Conservation (phyloP, 2,113 vertebrate species). For the Ochotona princeps region DNA sequence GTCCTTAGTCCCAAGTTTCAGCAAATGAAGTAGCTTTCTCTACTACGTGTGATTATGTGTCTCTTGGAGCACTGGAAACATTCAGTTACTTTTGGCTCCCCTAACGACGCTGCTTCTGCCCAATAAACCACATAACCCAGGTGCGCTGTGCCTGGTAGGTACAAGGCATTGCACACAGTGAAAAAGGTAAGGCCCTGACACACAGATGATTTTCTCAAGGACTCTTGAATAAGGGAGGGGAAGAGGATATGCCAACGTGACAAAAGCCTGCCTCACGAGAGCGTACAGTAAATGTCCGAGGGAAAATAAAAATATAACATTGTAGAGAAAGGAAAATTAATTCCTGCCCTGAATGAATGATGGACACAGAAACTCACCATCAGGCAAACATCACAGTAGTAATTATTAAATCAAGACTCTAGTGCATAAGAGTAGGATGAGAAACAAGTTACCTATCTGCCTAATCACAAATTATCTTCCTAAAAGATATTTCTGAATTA, state of each 20-base stretch:
- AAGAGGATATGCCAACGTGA: neutral
- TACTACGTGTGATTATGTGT: neutral
- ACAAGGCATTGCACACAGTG: neutral
- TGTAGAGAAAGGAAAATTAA: constrained; percentile 32
- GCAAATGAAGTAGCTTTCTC: neutral
- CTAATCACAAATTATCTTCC: neutral
- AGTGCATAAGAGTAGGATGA: neutral
- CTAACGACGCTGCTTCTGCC: neutral
- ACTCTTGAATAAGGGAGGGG: neutral
- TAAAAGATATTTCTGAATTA: neutral
- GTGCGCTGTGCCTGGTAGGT: neutral
- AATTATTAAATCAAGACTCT: constrained; percentile 4
- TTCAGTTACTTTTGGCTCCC: neutral
- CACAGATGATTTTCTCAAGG: constrained; percentile 18
- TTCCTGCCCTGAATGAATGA: neutral
- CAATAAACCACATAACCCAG: neutral
- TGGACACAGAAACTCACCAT: constrained; percentile 16
- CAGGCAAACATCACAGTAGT: neutral
- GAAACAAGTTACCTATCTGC: neutral
- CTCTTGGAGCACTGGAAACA: neutral
- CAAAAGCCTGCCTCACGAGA: neutral
- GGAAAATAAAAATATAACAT: neutral
- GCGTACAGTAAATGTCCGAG: neutral
- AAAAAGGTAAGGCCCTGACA: neutral
- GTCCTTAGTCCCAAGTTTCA: neutral